Conservation (phyloP, 2,888 invertebrate genomes). For the Lottia scabra region DNA sequence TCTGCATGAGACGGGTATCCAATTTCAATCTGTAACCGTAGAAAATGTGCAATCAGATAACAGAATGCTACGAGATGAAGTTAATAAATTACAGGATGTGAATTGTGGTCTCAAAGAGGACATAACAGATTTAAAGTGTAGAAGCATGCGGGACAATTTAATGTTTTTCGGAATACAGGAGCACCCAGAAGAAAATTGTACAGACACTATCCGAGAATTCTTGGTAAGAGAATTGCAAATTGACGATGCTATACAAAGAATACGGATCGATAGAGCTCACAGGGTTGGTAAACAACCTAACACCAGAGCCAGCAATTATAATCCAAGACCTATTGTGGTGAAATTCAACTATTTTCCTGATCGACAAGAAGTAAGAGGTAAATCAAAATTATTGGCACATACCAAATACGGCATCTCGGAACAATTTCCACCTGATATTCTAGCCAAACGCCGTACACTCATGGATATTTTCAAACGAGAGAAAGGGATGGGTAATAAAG, state of each 20-base stretch:
- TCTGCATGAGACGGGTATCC: background rate
- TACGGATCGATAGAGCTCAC: background rate
- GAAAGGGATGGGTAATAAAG: background rate
- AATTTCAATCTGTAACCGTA: background rate
- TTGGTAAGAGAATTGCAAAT: background rate
- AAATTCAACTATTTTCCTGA: background rate
- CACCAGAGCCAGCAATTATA: no score
- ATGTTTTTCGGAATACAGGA: constrained; percentile 2
- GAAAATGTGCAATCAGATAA: background rate
- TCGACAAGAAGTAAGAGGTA: background rate
- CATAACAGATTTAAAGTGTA: background rate
- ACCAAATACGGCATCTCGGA: background rate
- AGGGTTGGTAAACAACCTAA: background rate
- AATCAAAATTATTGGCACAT: background rate
- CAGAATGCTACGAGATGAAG: background rate
- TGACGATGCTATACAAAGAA: background rate
- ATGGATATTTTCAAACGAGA: background rate
- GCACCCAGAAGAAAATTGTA: background rate
- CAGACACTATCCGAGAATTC: background rate
- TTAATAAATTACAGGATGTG: background rate
- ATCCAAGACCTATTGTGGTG: background rate
- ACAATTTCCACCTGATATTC: constrained; percentile 1
- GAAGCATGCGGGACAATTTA: background rate
- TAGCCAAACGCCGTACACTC: background rate
- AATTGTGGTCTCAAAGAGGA: background rate